Percentiles rank a stretch among this genome's conserved stretches.
phyloP scores from a whole-genome alignment of 2,797 vertebrate species.

The Bucorvus abyssinicus region DNA sequence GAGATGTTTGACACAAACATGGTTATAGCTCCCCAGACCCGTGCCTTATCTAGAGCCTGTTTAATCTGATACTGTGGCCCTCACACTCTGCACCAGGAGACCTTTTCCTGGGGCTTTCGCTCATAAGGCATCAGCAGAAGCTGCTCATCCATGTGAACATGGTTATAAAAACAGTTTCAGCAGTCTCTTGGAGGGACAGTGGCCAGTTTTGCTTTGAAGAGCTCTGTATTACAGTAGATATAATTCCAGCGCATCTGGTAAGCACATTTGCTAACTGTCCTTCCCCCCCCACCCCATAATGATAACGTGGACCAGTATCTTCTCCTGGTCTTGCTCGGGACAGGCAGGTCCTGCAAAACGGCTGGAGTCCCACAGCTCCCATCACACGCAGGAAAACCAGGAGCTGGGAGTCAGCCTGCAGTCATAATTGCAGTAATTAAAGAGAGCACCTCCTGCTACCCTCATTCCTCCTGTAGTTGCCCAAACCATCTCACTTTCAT shows the following conservation, averaged over 20 bases:
- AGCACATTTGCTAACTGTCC: neutral
- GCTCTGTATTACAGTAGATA: neutral
- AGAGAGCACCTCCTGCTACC: neutral
- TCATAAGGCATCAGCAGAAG: neutral
- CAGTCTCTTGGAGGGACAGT: neutral
- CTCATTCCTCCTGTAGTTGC: neutral
- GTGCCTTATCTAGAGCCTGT: neutral
- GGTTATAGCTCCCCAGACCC: neutral
- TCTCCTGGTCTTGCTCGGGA: neutral
- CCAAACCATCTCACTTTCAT: neutral
- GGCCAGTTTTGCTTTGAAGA: neutral
- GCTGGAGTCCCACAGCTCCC: neutral
- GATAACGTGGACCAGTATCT: too few species aligned
- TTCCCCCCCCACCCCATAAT: accelerated
- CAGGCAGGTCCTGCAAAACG: neutral
- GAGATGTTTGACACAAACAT: neutral
- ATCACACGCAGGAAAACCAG: accelerated
- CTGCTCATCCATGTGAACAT: neutral
- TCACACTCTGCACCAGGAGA: accelerated
- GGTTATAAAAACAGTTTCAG: neutral
- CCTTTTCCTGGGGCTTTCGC: too few species aligned
- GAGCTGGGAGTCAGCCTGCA: neutral
- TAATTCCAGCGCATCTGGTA: neutral
- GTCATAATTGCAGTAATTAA: neutral
- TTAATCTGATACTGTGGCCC: neutral